phyloP scores from a whole-genome alignment of 2,797 vertebrate genomes.

The Spea hammondii region DNA sequence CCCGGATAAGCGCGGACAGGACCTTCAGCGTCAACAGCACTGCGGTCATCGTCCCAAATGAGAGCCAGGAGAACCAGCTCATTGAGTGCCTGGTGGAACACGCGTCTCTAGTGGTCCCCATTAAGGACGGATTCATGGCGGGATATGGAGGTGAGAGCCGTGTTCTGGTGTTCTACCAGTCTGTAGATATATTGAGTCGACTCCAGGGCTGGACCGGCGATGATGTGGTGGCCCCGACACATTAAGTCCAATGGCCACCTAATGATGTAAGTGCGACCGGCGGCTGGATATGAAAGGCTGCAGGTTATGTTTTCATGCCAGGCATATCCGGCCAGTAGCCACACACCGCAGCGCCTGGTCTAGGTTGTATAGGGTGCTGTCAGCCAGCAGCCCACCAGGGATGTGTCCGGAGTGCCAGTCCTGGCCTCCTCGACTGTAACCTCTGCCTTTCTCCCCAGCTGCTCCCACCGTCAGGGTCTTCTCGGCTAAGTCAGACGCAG shows the following conservation, averaged over 20 bases:
- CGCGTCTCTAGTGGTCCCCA: neutral
- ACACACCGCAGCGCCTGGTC: too few species aligned
- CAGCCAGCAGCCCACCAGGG: too few species aligned
- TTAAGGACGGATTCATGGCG: conserved; percentile 11
- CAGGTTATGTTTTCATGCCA: too few species aligned
- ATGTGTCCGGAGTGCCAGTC: too few species aligned
- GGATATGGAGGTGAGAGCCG: conserved; percentile 23
- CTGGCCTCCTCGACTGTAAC: neutral
- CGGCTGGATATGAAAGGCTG: too few species aligned
- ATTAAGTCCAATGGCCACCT: too few species aligned
- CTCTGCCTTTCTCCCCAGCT: neutral
- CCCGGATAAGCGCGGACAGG: neutral
- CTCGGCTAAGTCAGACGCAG: neutral
- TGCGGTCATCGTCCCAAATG: neutral
- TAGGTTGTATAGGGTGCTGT: too few species aligned
- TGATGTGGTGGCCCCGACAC: too few species aligned
- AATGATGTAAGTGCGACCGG: too few species aligned
- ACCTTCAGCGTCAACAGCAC: conserved; percentile 28
- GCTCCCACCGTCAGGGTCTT: neutral
- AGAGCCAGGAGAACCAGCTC: neutral
- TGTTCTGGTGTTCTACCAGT: neutral
- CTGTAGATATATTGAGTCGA: too few species aligned
- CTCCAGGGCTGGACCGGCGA: too few species aligned
- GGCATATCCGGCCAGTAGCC: too few species aligned
- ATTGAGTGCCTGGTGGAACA: conserved; percentile 37